phyloP scores from a whole-genome alignment of 1,140 invertebrate genomes.

The Nasonia vitripennis region DNA sequence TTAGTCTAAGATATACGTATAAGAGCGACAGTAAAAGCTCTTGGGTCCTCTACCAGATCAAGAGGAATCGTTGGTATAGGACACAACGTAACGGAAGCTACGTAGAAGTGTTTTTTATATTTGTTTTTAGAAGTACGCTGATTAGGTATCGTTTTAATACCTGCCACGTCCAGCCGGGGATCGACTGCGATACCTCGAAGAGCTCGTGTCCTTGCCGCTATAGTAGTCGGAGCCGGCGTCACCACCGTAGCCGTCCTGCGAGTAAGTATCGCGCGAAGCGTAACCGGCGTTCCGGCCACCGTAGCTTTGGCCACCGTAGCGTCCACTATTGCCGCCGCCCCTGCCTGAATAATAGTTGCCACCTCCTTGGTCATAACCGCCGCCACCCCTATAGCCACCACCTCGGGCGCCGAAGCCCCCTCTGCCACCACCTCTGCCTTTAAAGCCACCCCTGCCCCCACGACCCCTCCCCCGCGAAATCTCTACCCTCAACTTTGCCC shows the following conservation, averaged over 20 bases:
- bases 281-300: slow-evolving; percentile 63
- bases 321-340: slow-evolving; percentile 69
- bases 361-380: slow-evolving; percentile 71
- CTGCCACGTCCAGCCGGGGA: slow-evolving; percentile 76
- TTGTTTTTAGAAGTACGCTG: slow-evolving; percentile 41
- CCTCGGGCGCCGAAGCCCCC: slow-evolving; percentile 69
- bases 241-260: slow-evolving; percentile 67
- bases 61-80: slow-evolving; percentile 44
- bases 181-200: slow-evolving; percentile 76
- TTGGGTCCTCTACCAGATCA: slow-evolving; percentile 45
- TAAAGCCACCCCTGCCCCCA: slow-evolving; percentile 60
- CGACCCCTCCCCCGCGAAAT: slow-evolving; percentile 84
- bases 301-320: slow-evolving; percentile 67
- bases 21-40: slow-evolving; percentile 37
- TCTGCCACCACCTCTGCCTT: slow-evolving; percentile 74
- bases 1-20: not conserved
- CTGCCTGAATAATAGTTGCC: slow-evolving; percentile 73
- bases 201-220: slow-evolving; percentile 69
- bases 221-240: slow-evolving; percentile 70
- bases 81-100: slow-evolving; percentile 50
- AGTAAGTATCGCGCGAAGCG: slow-evolving; percentile 69
- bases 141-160: slow-evolving; percentile 68
- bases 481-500: slow-evolving; percentile 88
- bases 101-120: slow-evolving; percentile 35
- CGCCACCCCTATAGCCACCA: slow-evolving; percentile 67